Conservation (phyloP, 2,797 vertebrate genomes). For the Fratercula arctica region DNA sequence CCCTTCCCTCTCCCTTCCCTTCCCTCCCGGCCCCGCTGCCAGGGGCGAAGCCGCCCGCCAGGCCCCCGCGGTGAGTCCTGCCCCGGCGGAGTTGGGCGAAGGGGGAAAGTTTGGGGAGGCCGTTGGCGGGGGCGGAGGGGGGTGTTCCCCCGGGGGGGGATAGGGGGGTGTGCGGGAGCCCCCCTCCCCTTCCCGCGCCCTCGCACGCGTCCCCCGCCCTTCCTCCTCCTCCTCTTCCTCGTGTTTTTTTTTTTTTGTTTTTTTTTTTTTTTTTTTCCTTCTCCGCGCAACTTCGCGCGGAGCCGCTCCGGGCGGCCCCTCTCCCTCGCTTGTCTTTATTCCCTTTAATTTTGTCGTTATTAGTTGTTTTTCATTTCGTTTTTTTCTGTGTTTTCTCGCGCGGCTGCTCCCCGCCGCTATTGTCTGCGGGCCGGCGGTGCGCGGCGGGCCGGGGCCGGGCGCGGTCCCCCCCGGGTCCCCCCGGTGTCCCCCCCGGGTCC, state of each 20-base stretch:
- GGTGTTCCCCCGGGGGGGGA: not conserved
- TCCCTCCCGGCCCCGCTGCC: conserved; percentile 41
- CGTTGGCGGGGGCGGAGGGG: not conserved
- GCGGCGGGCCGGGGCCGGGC: conserved; percentile 7
- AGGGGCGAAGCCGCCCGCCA: conserved; percentile 39
- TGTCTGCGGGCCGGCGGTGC: conserved; percentile 32
- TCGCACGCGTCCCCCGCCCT: not conserved
- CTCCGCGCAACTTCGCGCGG: not conserved
- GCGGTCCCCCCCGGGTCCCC: not conserved
- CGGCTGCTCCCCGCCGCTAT: conserved; percentile 26
- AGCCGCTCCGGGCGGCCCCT: not conserved
- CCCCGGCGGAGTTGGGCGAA: conserved; percentile 42
- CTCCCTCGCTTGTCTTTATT: not conserved
- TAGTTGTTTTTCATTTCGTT: not conserved
- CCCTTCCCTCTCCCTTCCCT: conserved; percentile 23
- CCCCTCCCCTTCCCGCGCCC: not conserved
- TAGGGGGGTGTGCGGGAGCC: not conserved
- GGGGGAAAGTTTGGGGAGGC: not conserved
- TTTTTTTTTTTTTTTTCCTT: not conserved
- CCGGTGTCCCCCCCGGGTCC: not conserved
- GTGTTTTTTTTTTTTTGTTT: not conserved
- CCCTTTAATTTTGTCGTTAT: not conserved
- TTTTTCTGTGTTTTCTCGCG: not conserved
- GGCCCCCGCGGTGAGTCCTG: conserved; percentile 39
- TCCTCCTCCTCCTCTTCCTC: not conserved